Evolutionary conservation across 1,140 invertebrate genomes (phyloP).

Genomic region (Pseudobourletiella spinata): DNA sequence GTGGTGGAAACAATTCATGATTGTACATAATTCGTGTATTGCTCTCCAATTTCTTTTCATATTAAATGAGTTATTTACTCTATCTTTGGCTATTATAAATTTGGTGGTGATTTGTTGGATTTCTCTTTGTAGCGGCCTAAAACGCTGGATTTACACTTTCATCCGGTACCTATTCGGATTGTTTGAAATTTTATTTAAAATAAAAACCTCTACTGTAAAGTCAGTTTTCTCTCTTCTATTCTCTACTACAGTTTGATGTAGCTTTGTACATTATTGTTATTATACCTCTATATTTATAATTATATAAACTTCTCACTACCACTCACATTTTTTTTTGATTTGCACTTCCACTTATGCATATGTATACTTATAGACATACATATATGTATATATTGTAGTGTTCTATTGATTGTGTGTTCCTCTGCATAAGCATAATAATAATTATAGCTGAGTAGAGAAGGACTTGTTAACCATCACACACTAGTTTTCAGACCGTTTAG

Average conservation of each 20-base stretch:
- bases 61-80: neutral
- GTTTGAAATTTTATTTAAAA: constrained; percentile 14
- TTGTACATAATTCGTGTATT: too few relatives aligned
- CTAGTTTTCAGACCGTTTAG: neutral
- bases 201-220: too few relatives aligned
- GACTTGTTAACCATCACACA: neutral
- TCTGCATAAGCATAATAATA: neutral
- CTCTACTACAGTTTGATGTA: too few relatives aligned
- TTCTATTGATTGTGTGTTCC: neutral
- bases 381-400: neutral
- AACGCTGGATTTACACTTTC: constrained; percentile 22
- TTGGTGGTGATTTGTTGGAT: constrained; percentile 8
- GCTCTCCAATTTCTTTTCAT: neutral
- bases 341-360: neutral
- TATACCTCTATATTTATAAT: too few relatives aligned
- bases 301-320: too few relatives aligned
- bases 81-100: constrained; percentile 6
- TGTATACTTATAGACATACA: neutral
- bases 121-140: constrained; percentile 26
- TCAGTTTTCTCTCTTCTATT: too few relatives aligned
- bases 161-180: constrained; percentile 23
- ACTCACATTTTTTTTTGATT: neutral
- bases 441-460: neutral
- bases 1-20: too few relatives aligned
- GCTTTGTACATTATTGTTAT: too few relatives aligned